phyloP scores from a whole-genome alignment of 1,140 invertebrate species.

The Euglossa dilemma region DNA sequence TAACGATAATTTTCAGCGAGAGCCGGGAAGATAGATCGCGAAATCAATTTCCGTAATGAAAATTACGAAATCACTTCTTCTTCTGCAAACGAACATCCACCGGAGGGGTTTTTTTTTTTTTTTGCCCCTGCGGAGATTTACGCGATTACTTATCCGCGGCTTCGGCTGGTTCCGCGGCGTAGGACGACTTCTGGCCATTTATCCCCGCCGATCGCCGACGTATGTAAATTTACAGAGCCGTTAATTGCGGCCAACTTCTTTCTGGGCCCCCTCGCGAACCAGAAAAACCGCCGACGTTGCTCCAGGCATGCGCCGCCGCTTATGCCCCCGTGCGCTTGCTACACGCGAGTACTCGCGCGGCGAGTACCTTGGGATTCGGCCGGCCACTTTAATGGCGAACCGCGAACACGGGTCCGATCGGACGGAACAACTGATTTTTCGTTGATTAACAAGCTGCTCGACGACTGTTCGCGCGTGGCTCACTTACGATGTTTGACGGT shows the following conservation, averaged over 20 bases:
- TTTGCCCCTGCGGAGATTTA: conserved; percentile 40
- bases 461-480: not conserved
- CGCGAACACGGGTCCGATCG: not conserved
- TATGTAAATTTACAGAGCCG: conserved; percentile 78
- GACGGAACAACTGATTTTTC: conserved; percentile 40
- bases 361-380: not conserved
- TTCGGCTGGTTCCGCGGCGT: conserved; percentile 24
- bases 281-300: conserved; percentile 69
- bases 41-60: conserved; percentile 55
- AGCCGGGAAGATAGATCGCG: conserved; percentile 9
- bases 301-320: conserved; percentile 64
- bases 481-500: no score
- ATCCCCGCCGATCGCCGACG: conserved; percentile 75
- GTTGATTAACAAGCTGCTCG: conserved; percentile 4
- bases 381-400: conserved; percentile 52
- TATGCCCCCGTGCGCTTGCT: conserved; percentile 51
- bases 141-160: conserved; percentile 60
- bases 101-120: no score
- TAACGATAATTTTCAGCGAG: conserved; percentile 4
- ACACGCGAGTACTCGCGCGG: conserved; percentile 18
- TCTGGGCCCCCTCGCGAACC: conserved; percentile 64
- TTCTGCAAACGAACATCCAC: conserved; percentile 33
- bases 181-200: conserved; percentile 67
- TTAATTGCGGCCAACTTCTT: conserved; percentile 77
- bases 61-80: conserved; percentile 51